phyloP scores from a whole-genome alignment of 2,888 invertebrate species.

The Xestia rhomboidea region DNA sequence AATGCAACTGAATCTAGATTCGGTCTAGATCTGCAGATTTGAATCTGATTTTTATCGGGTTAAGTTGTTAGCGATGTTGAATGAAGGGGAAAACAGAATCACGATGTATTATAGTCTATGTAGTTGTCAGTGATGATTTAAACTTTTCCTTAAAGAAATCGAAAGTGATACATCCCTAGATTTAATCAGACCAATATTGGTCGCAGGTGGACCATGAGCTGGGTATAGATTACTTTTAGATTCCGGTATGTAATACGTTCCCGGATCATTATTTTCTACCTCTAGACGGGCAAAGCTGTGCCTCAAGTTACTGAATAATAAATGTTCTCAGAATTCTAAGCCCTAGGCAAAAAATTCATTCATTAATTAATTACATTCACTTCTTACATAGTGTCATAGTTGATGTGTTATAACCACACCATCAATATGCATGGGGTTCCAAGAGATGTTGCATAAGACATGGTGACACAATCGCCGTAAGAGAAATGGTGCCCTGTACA shows the following conservation, averaged over 20 bases:
- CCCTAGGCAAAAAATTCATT: conserved; percentile 20
- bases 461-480: conserved; percentile 48
- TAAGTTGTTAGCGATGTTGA: conserved; percentile 26
- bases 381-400: conserved; percentile 12
- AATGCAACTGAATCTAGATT: conserved; percentile 61
- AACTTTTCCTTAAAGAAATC: conserved; percentile 23
- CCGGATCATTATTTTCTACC: neutral
- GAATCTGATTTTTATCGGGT: conserved; percentile 42
- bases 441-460: conserved; percentile 40
- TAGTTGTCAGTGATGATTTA: neutral
- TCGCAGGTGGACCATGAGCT: neutral
- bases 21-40: conserved; percentile 54
- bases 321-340: neutral
- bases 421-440: conserved; percentile 42
- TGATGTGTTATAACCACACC: conserved; percentile 9
- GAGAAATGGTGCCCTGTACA: conserved; percentile 40
- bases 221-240: neutral
- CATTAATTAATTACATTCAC: no score
- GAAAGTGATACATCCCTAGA: conserved; percentile 7
- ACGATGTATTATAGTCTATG: conserved; percentile 18
- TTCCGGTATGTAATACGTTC: neutral
- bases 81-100: conserved; percentile 44
- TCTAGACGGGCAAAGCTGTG: neutral
- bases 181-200: neutral
- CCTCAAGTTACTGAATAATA: neutral